A percentile compares a stretch with the other conserved stretches of the same genome.
phyloP scores from a whole-genome alignment of 2,113 vertebrate genomes.

The Brachyhypopomus gauderio region DNA sequence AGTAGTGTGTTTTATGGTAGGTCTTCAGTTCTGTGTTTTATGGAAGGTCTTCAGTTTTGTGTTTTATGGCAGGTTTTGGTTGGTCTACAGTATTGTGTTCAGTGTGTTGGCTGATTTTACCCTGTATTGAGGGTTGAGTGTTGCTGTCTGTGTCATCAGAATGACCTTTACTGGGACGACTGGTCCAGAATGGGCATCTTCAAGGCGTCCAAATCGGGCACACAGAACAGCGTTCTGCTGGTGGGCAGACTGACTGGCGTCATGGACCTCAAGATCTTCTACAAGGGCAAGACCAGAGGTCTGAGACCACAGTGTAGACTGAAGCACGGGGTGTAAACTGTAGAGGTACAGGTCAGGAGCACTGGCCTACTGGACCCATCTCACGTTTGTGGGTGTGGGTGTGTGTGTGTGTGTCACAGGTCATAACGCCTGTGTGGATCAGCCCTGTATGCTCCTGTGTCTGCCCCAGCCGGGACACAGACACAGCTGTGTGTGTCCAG shows the following conservation, averaged over 20 bases:
- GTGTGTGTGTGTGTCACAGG: conserved; percentile 68
- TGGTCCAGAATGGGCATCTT: conserved; percentile 98
- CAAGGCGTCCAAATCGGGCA: conserved; percentile 86
- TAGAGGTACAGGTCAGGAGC: neutral
- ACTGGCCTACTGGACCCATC: neutral
- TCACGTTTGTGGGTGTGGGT: neutral
- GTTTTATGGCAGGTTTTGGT: neutral
- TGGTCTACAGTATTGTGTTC: too few species aligned
- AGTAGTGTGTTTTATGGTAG: too few species aligned
- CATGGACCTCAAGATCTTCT: conserved; percentile 99
- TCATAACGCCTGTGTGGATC: conserved; percentile 82
- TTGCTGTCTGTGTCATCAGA: conserved; percentile 69
- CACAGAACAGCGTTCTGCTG: conserved; percentile 80
- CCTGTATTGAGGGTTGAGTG: neutral
- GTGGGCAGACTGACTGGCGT: conserved; percentile 87
- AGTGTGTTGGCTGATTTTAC: too few species aligned
- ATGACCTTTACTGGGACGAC: conserved; percentile 97
- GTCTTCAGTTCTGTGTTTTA: neutral
- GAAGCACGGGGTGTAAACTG: neutral
- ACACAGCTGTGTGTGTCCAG: conserved; percentile 87
- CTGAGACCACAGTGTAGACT: conserved; percentile 25
- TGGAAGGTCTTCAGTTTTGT: too few species aligned
- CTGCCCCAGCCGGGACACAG: conserved; percentile 83
- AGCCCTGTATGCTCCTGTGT: conserved; percentile 90
- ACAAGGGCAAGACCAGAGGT: conserved; percentile 90